Conservation (phyloP, 2,113 vertebrate species). For the Eidolon helvum region DNA sequence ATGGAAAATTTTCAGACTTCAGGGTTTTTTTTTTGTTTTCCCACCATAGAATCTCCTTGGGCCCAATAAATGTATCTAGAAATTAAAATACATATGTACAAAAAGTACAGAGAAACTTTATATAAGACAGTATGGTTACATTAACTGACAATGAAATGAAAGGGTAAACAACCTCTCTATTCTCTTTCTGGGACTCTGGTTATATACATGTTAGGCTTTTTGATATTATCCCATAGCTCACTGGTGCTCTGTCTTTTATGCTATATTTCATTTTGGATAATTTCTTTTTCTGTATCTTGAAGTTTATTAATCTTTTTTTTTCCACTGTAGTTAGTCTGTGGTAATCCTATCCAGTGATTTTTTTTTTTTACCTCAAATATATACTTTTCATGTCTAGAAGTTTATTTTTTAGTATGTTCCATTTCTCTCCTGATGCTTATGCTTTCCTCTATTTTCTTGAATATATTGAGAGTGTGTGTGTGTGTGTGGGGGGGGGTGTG, state of each 20-base stretch:
- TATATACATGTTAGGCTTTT: background rate
- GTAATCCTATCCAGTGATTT: background rate
- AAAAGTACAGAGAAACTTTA: constrained; percentile 29
- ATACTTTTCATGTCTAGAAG: background rate
- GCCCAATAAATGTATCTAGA: background rate
- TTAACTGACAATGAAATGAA: constrained; percentile 5
- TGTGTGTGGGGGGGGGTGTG: too few species aligned
- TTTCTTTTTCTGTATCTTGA: background rate
- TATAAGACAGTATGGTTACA: background rate
- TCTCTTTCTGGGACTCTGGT: background rate
- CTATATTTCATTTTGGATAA: background rate
- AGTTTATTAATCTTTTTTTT: background rate
- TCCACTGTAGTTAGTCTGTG: background rate
- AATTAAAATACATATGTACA: background rate
- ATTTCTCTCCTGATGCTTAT: background rate
- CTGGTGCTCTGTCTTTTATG: background rate
- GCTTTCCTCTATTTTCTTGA: background rate
- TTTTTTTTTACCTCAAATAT: background rate
- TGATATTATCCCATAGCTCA: background rate
- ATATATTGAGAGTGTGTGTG: background rate
- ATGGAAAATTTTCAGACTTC: background rate
- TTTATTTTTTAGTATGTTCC: background rate
- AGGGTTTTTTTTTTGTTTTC: background rate
- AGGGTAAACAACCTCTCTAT: background rate
- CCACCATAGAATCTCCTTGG: background rate